Evolutionary conservation across 2,113 vertebrate species (phyloP).

Genomic region (Eublepharis macularius): DNA sequence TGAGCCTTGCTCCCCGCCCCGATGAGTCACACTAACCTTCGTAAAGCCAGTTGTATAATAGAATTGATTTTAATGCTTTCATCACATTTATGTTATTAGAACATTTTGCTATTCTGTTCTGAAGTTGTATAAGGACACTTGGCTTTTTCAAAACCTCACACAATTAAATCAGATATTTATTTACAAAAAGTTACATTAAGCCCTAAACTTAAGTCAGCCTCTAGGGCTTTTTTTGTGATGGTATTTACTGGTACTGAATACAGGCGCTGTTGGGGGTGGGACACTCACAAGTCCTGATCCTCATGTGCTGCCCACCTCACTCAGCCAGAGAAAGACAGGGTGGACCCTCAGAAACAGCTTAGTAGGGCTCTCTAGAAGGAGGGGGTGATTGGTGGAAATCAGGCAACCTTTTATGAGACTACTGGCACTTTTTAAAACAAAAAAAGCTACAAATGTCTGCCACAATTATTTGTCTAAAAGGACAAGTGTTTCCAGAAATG

Average conservation of each 20-base stretch:
- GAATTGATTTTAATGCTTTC: slow-evolving; percentile 15
- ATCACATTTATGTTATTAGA: slow-evolving; percentile 33
- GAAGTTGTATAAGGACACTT: slow-evolving; percentile 28
- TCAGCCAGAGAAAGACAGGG: no score
- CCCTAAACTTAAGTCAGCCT: slow-evolving; percentile 44
- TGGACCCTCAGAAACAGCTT: no score
- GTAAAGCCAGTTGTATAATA: slow-evolving; percentile 22
- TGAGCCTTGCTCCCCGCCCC: neutral
- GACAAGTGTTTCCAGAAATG: slow-evolving; percentile 33
- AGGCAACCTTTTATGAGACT: no score
- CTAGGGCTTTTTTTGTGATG: no score
- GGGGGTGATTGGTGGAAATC: no score
- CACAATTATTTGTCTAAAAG: slow-evolving; percentile 50
- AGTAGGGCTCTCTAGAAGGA: no score
- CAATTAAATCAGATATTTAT: slow-evolving; percentile 64
- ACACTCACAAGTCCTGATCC: no score
- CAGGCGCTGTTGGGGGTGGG: no score
- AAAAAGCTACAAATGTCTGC: neutral
- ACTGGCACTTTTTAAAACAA: no score
- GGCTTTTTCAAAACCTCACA: slow-evolving; percentile 54
- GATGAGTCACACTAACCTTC: slow-evolving; percentile 8
- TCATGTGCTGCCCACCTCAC: no score
- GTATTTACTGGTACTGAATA: no score
- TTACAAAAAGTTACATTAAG: slow-evolving; percentile 52
- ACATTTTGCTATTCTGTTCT: slow-evolving; percentile 19